Evolutionary conservation across 2,888 invertebrate species (phyloP).

Genomic region (Danaus chrysippus): DNA sequence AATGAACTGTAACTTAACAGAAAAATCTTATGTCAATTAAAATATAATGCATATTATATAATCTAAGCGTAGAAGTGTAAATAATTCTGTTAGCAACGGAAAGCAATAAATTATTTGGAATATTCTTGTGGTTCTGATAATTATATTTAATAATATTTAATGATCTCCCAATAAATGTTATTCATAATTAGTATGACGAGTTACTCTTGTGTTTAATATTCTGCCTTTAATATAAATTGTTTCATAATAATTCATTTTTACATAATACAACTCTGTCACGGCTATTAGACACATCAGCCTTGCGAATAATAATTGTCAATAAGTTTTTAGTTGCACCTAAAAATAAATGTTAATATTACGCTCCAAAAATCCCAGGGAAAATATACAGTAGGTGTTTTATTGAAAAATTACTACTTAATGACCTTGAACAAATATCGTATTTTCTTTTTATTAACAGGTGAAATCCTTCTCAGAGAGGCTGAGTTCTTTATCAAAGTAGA

Average conservation of each 20-base stretch:
- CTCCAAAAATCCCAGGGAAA: too few relatives aligned
- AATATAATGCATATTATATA: background rate
- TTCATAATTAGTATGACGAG: too few relatives aligned
- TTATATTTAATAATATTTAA: too few relatives aligned
- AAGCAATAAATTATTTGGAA: background rate
- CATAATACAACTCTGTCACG: conserved; percentile 20
- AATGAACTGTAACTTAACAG: background rate
- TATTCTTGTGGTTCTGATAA: background rate
- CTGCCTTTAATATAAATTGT: background rate
- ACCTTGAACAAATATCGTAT: too few relatives aligned
- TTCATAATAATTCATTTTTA: conserved; percentile 12
- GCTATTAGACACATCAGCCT: conserved; percentile 21
- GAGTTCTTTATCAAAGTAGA: too few relatives aligned
- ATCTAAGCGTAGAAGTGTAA: background rate
- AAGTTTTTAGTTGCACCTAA: background rate
- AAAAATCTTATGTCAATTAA: background rate
- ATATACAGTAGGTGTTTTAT: too few relatives aligned
- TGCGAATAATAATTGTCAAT: conserved; percentile 19
- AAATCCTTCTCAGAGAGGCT: too few relatives aligned
- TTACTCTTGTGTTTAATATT: too few relatives aligned
- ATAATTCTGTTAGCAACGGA: background rate
- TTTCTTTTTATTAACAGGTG: too few relatives aligned
- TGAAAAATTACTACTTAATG: too few relatives aligned
- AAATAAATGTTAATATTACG: background rate
- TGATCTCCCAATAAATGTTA: too few relatives aligned